Base-by-base conservation (phyloP, 1,140 invertebrate species). In the Sipha flava region DNA sequence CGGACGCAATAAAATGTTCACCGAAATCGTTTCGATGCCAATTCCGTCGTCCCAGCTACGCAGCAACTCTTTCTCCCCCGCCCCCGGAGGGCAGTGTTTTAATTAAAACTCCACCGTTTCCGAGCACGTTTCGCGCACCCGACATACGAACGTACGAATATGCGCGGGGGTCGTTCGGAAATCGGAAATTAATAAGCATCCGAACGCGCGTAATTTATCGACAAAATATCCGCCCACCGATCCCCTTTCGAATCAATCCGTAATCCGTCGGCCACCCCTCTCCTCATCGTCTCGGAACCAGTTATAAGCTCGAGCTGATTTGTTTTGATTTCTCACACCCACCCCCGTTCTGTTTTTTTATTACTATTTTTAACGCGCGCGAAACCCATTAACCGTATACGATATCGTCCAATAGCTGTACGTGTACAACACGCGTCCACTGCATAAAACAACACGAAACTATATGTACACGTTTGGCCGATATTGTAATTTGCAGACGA, bases 81-180 rank as follows among this genome's bases (percentile, higher is more conserved):
- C n/a, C n/a, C n/a, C 31, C 62, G n/a, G n/a, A n/a, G n/a, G 62
- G n/a, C n/a, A 64, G n/a, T 0, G 34, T 64, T 64, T 64, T 64
- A 64, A 64, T 64, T 64, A 64, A 64, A 64, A 23, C 62, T 1
- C 14, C 1, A 3, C 9, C 9, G 10, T 43, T 12, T 9, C n/a
- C 23, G n/a, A 21, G 49, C 23, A 10, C 16, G 16, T 59, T 59
- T 29, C 16, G 26, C 5, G n/a, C 2, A 18, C 57, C 3, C 16
- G 12, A 9, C 14, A 16, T 0, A 3, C 14, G 26, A 23, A 18
- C 18, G 45, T 54, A 54, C 16, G n/a, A 3, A 4, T 54, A 14
- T 54, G 23, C 23, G n/a, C 49, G 23, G 40, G 21, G 23, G 23
- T 21, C 59, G n/a, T 40, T 82, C 86, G 62, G n/a, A 64, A 64